These are phyloP conservation scores for Protobothrops flavoviridis DNA, from an alignment of 2,113 vertebrate genomes.

Conservation along the genomic window DNA sequence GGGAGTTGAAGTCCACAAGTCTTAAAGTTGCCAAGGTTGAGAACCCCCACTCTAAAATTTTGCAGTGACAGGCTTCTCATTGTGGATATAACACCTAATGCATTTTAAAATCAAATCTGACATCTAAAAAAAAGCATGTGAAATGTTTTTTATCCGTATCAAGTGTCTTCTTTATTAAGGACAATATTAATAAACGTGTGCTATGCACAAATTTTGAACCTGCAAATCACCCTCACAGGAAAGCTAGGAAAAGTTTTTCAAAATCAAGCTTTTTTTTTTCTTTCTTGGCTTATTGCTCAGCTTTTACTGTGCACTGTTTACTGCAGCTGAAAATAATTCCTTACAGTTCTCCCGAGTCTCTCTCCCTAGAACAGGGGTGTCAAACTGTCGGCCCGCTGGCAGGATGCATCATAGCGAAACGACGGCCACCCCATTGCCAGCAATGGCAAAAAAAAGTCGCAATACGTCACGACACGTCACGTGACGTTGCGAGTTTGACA, in stretches of 20 bases:
- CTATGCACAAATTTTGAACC: constrained; percentile 7
- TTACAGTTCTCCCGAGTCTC: background rate
- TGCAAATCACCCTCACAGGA: background rate
- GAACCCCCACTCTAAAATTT: background rate
- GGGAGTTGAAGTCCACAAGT: too few relatives aligned
- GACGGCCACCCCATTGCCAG: too few relatives aligned
- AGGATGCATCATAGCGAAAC: too few relatives aligned
- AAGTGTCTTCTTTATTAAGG: background rate
- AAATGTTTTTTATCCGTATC: background rate
- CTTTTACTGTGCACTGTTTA: background rate
- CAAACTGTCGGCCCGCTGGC: too few relatives aligned
- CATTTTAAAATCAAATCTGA: background rate
- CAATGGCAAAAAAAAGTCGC: too few relatives aligned
- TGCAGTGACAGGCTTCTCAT: background rate
- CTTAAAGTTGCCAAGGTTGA: too few relatives aligned
- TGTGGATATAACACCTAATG: background rate
- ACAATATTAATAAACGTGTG: background rate
- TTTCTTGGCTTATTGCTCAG: background rate
- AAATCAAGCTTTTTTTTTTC: background rate
- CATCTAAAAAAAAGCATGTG: background rate
- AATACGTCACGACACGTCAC: too few relatives aligned
- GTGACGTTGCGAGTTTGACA: too few relatives aligned
- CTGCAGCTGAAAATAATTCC: background rate
- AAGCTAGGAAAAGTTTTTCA: background rate
- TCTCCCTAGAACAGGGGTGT: background rate